A percentile compares a stretch with the other conserved stretches of the same genome.
These are phyloP conservation scores for Bos taurus DNA, from an alignment of 2,113 vertebrate species.

Conservation along the genomic window ARS-UCD2.0 NC_037344.1:49794501-49795000, in stretches of 20 bases:
- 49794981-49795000: neutral
- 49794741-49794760: neutral
- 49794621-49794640: neutral
- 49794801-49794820: neutral
- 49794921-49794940: neutral
- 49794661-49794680: neutral
- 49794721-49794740: neutral
- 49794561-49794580: neutral
- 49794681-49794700: neutral
- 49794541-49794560: neutral
- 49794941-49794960: neutral
- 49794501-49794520: neutral
- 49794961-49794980: neutral
- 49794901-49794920: neutral
- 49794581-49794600: neutral
- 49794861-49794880: neutral
- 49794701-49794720: neutral
- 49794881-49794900: neutral
- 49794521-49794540: neutral
- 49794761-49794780: neutral
- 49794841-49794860: neutral
- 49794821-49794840: neutral
- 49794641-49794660: neutral
- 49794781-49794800: neutral
- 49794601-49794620: neutral